Conservation (phyloP, 2,113 vertebrate species). For the Meles meles region DNA sequence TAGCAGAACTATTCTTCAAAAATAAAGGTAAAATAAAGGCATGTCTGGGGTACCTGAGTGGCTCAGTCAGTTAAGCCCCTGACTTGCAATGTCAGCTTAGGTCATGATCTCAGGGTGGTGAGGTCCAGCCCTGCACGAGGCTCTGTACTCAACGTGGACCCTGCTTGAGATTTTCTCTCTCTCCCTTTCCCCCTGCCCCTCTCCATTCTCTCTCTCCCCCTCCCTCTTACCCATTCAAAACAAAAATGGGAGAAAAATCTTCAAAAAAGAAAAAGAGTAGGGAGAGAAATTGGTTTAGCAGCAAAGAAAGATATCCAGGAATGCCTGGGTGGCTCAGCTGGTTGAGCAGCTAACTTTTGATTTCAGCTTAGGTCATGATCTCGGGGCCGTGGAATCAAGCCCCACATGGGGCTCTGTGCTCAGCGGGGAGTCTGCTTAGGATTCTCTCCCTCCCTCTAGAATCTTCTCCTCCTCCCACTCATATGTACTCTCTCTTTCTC, state of each 20-base stretch:
- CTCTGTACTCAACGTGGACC: background rate
- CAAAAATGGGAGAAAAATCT: background rate
- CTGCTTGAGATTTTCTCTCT: background rate
- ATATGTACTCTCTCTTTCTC: background rate
- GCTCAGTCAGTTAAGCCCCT: background rate
- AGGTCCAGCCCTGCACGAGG: background rate
- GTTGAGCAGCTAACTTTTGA: background rate
- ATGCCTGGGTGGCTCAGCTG: background rate
- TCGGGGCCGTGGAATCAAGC: background rate
- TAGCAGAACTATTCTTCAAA: background rate
- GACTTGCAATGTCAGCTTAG: too few relatives aligned
- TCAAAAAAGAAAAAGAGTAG: background rate
- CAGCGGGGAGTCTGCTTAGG: background rate
- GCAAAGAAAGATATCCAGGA: background rate
- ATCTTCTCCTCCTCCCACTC: too few relatives aligned
- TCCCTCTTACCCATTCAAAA: background rate
- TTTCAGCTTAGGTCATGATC: background rate
- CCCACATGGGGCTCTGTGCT: background rate
- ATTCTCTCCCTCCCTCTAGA: background rate
- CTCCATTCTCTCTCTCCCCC: too few relatives aligned
- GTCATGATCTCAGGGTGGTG: background rate
- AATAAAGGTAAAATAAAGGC: background rate
- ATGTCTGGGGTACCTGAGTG: background rate
- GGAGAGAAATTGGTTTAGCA: background rate
- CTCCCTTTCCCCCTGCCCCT: too few relatives aligned